Percentiles rank a stretch among this genome's conserved stretches.
Evolutionary conservation across 2,888 invertebrate genomes (phyloP).

Genomic region (Alloplasta piceator): DNA sequence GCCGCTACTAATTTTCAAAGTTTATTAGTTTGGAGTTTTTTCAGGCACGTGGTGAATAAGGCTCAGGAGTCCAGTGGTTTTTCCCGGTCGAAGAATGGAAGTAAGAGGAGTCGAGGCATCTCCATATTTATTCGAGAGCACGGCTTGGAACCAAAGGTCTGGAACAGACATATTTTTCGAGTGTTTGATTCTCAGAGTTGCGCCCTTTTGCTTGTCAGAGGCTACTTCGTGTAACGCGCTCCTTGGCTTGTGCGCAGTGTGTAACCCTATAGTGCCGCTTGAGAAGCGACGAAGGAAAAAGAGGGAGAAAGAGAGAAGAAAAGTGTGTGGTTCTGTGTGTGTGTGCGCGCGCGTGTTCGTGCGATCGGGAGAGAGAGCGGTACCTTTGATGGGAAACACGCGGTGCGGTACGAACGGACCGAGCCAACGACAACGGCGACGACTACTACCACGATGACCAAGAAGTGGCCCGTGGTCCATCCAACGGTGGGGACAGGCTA

Average conservation of each 20-base stretch:
- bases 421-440: constrained; percentile 73
- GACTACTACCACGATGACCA: constrained; percentile 75
- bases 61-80: too few species aligned
- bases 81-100: too few species aligned
- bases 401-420: constrained; percentile 46
- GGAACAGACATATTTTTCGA: too few species aligned
- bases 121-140: constrained; percentile 9
- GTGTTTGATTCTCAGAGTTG: too few species aligned
- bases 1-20: too few species aligned
- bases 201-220: constrained; percentile 1
- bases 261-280: constrained; percentile 64
- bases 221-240: constrained; percentile 51
- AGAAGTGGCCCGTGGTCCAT: constrained; percentile 78
- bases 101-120: neutral
- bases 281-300: constrained; percentile 26
- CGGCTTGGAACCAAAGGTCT: too few species aligned
- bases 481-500: constrained; percentile 80
- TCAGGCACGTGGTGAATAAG: too few species aligned
- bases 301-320: constrained; percentile 29
- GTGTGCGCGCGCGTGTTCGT: constrained; percentile 45
- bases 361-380: constrained; percentile 73
- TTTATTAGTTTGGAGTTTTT: too few species aligned
- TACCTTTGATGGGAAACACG: constrained; percentile 76
- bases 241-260: constrained; percentile 63
- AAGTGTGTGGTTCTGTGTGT: too few species aligned